phyloP scores from a whole-genome alignment of 1,140 invertebrate species.

The Zaprionus africanus region DNA sequence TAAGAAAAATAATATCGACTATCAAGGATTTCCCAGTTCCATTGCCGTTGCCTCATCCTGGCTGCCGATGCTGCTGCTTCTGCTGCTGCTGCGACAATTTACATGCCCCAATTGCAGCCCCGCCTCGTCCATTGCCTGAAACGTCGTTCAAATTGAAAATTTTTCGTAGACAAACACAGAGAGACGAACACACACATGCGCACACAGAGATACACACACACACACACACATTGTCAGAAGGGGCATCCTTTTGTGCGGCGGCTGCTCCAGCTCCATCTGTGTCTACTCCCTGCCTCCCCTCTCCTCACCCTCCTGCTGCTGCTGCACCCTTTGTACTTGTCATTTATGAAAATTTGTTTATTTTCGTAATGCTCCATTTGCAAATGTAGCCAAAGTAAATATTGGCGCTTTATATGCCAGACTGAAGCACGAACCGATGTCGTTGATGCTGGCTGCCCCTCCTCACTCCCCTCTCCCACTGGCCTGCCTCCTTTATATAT shows the following conservation, averaged over 20 bases:
- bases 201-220: slow-evolving; percentile 14
- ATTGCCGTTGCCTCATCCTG: slow-evolving; percentile 39
- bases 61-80: slow-evolving; percentile 16
- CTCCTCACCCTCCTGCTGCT: neutral
- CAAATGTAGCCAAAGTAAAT: slow-evolving; percentile 84
- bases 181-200: slow-evolving; percentile 23
- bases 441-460: slow-evolving; percentile 3
- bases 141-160: slow-evolving; percentile 79
- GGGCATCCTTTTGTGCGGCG: slow-evolving; percentile 64
- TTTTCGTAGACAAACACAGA: slow-evolving; percentile 53
- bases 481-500: slow-evolving; percentile 25
- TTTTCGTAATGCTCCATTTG: slow-evolving; percentile 83
- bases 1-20: slow-evolving; percentile 82
- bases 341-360: slow-evolving; percentile 84
- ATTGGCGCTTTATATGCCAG: slow-evolving; percentile 71
- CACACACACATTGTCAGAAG: slow-evolving; percentile 15
- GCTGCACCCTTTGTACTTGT: slow-evolving; percentile 73
- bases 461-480: neutral
- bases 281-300: neutral
- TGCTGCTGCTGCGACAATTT: slow-evolving; percentile 66
- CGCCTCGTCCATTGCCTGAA: slow-evolving; percentile 61
- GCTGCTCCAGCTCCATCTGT: slow-evolving; percentile 35
- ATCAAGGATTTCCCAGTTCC: slow-evolving; percentile 71
- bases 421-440: slow-evolving; percentile 35
- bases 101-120: slow-evolving; percentile 76